Evolutionary conservation across 1,140 invertebrate genomes (phyloP), one percentile per base, ranked within the genome.

Genomic region (Steinernema khuongi): DNA sequence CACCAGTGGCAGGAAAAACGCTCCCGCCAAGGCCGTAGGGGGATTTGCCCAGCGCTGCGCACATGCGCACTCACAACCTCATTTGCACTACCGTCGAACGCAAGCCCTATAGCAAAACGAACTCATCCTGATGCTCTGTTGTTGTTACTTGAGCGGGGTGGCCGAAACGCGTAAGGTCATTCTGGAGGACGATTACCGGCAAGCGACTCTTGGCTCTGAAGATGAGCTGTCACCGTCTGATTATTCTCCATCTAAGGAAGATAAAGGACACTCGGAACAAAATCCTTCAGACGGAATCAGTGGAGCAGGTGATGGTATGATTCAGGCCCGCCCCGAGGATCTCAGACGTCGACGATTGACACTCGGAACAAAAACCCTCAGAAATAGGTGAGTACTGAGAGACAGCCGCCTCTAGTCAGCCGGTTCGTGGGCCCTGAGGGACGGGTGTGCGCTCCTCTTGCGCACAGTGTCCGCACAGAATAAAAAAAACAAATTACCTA

Each of bases 1-100:
- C 50, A 60, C 50, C 50, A 60, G 7, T 22, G 26, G 11, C 50
- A 22, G 50, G 14, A 60, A 60, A 60, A 60, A 60, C 4, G 26
- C 4, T 60, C 50, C 50, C 50, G 50, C 50, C 50, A 60, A 60
- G 50, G 50, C 50, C 50, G 50, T 60, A 60, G 50, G 50, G 50
- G 50, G 50, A 60, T 60, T 60, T 60, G 36, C 36, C 36, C n/a
- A 11, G 36, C n/a, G 50, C 7, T 22, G 50, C 11, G 19, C 50
- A 26, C 50, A 22, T 22, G 7, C 19, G 50, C 50, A 22, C 50
- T 26, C 11, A 11, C 26, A 7, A 60, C 50, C 36, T 41, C 36
- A 41, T 11, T 11, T n/a, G 7, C 7, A 11, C 7, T n/a, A 7
- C 36, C 36, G 7, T 41, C 36, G 36, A 7, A n/a, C 36, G 36